Conservation (phyloP, 2,797 vertebrate genomes). For the Menidia menidia region DNA sequence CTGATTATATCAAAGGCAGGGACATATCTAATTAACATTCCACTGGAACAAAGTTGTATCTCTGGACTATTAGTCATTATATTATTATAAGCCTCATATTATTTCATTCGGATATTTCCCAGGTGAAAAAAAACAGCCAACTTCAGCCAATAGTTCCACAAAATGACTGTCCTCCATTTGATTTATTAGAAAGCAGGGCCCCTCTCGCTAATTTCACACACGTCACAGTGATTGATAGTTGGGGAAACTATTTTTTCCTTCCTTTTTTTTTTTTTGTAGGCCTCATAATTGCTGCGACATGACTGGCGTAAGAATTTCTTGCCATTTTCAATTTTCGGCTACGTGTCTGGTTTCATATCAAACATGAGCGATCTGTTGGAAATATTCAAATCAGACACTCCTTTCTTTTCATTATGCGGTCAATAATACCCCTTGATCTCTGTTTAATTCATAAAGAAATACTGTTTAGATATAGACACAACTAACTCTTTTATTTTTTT, state of each 20-base stretch:
- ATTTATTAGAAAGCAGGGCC: constrained; percentile 12
- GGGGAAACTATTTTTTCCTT: background rate
- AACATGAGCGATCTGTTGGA: background rate
- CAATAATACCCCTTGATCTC: background rate
- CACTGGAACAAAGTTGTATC: background rate
- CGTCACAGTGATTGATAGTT: constrained; percentile 19
- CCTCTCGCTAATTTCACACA: constrained; percentile 16
- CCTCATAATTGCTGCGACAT: constrained; percentile 6
- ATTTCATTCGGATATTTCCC: constrained; percentile 7
- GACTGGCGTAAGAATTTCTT: background rate
- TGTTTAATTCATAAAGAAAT: too few relatives aligned
- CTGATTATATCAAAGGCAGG: constrained; percentile 17
- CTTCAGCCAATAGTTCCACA: background rate
- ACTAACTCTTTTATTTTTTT: too few relatives aligned
- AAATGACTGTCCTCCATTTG: background rate
- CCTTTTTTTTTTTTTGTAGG: background rate
- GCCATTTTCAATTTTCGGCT: background rate
- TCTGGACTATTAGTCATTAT: constrained; percentile 1
- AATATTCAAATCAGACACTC: constrained; percentile 16
- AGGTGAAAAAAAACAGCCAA: background rate
- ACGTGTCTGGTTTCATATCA: background rate
- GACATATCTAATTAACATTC: constrained; percentile 14
- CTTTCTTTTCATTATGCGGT: constrained; percentile 18
- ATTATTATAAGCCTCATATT: background rate
- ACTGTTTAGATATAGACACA: too few relatives aligned